Base-by-base conservation (phyloP, 64 coral and sea anemone species). In the Actinia equina region DNA sequence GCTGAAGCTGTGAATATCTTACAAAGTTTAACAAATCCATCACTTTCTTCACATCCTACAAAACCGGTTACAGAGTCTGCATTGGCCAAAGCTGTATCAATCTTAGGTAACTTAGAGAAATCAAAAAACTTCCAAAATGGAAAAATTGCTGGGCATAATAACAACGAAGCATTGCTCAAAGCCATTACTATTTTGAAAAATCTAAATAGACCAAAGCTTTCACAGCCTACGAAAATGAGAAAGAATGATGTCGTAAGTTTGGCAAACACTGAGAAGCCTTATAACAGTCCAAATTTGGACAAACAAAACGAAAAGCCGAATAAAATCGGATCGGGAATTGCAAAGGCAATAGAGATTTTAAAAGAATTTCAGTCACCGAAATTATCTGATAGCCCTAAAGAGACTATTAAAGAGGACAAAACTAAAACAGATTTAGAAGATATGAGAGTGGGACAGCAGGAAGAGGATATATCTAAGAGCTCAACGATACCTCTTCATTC, bases 161-260 rank as follows among this genome's bases (percentile, higher is more conserved):
- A 41, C 13, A 57, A 49, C 23, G 14, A 43, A 22, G 80, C 42
- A 52, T 22, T 82, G 8, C 6, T 42, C 14, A 63, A 85, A 85
- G 83, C 83, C 16, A 61, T 85, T 37, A 54, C 15, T 58, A 85
- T 85, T 63, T 42, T 85, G 49, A 85, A 60, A 85, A 63, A 85
- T 18, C 56, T 85, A n/a, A 22, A 85, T 43, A 56, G 30, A 30
- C 49, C 49, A 54, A 57, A 81, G 16, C 44, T 52, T 22, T 22
- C 43, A 52, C 12, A 81, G 2, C 78, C 43, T 49, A 74, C 23
- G 10, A 74, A 74, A 30, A 74, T 74, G 12, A 18, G n/a, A 74
- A 74, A 71, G 7, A 22, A 74, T 15, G 10, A 41, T 74, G n/a
- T 15, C 10, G 12, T 30, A 12, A 74, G 12, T 13, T 15, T 30